A percentile compares a stretch with the other conserved stretches of the same genome.
Evolutionary conservation across 1,140 invertebrate species (phyloP).

Genomic region (Scaptomyza graminum): DNA sequence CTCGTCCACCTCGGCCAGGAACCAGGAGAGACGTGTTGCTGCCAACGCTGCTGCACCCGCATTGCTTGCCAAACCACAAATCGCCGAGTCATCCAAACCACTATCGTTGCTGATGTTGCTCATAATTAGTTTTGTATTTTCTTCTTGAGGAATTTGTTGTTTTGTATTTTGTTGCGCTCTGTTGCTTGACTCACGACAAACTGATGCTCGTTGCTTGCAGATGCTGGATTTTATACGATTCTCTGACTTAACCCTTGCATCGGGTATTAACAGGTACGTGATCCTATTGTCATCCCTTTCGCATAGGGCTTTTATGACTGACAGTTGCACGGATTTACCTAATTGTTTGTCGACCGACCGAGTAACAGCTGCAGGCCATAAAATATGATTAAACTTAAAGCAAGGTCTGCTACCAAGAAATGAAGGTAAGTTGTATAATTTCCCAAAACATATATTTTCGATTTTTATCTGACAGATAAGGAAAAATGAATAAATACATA

Average conservation of each 20-base stretch:
- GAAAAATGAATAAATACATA: no score
- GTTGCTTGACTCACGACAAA: constrained; percentile 26
- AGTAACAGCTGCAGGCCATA: constrained; percentile 29
- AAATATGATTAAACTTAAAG: background rate
- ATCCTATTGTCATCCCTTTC: background rate
- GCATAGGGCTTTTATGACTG: background rate
- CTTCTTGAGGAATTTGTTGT: background rate
- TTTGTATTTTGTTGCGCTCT: background rate
- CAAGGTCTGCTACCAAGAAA: no score
- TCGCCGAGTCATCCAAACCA: constrained; percentile 60
- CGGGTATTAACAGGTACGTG: constrained; percentile 18
- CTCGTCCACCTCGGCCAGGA: constrained; percentile 74
- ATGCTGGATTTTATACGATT: constrained; percentile 38
- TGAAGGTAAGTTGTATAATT: no score
- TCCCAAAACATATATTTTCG: no score
- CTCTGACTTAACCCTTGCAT: background rate
- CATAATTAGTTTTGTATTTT: constrained; percentile 31
- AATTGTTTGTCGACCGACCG: background rate
- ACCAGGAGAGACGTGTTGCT: constrained; percentile 72
- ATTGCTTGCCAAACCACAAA: constrained; percentile 20
- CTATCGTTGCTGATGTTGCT: constrained; percentile 62
- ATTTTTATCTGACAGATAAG: no score
- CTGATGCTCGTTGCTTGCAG: constrained; percentile 27
- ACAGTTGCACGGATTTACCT: constrained; percentile 15
- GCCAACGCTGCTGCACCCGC: background rate